phyloP scores from a whole-genome alignment of 2,797 vertebrate species.

The Clarias fuscus region DNA sequence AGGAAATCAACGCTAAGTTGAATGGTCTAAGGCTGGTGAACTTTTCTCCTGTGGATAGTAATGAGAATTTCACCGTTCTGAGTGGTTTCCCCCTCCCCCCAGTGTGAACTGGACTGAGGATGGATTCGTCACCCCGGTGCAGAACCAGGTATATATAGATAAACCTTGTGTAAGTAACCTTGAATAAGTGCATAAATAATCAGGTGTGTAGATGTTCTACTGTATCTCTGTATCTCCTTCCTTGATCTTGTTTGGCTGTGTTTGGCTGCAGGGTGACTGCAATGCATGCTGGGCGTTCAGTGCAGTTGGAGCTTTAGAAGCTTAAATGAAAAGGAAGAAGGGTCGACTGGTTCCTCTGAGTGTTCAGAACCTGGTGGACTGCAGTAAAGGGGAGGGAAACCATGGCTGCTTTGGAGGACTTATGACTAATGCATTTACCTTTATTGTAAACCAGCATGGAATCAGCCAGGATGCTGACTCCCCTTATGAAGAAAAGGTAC shows the following conservation, averaged over 20 bases:
- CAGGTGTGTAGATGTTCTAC: no score
- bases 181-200: no score
- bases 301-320: constrained; percentile 75
- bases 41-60: constrained; percentile 26
- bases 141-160: constrained; percentile 74
- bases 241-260: no score
- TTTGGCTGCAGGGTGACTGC: constrained; percentile 71
- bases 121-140: constrained; percentile 79
- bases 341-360: constrained; percentile 70
- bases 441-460: constrained; percentile 70
- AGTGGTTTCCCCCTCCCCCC: constrained; percentile 51
- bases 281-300: constrained; percentile 82
- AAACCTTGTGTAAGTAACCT: no score
- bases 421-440: constrained; percentile 68
- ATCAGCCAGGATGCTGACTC: constrained; percentile 72
- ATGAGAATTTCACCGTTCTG: constrained; percentile 24
- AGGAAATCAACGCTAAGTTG: constrained; percentile 72
- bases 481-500: constrained; percentile 73
- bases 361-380: constrained; percentile 80
- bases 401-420: constrained; percentile 73
- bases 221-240: not conserved
- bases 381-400: constrained; percentile 67
- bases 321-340: constrained; percentile 70
- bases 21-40: constrained; percentile 66
- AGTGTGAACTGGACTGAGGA: constrained; percentile 80